Base-by-base conservation (phyloP, 1,140 invertebrate genomes). In the Drepana arcuata region DNA sequence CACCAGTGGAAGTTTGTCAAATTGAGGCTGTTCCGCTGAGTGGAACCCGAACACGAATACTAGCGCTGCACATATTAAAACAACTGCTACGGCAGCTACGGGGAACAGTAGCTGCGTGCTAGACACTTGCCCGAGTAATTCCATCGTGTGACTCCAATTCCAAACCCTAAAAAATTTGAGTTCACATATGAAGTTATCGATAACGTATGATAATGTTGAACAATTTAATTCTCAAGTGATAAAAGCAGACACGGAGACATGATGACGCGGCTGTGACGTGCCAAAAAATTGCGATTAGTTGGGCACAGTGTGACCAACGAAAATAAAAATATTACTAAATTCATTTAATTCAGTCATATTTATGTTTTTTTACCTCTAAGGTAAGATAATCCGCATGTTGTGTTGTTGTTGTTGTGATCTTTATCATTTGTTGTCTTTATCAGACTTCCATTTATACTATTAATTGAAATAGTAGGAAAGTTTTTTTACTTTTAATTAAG, bases 11-110 rank as follows among this genome's bases (percentile, higher is more conserved):
- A 91, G 77, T 60, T 91, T 89, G 53, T 89, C 87, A 58, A 91
- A 91, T 48, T 88, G 87, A 52, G 90, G 90, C 71, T 90, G 89
- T 66, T 91, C 88, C 31, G 89, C 86, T 47, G 88, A 86, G 77
- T 89, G 89, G 71, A 92, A 91, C 35, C 90, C 90, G 67, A 91
- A 91, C 34, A 84, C 86, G 80, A 90, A 92, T 50, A 91, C 88
- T 38, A 91, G 77, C 34, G 90, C 78, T 41, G 88, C 88, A 46
- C 84, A 86, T 50, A 90, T 66, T 53, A 91, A 81, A 49, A 89
- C 88, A 67, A 89, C 82, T 40, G 86, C 87, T 37, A 90, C 89
- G 52, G 88, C 88, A 47, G 89, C 82, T 35, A 86, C 86, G 46
- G 89, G 86, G 53, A 87, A 85, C 31, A 89, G 67, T 57, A 85